phyloP scores from a whole-genome alignment of 2,888 invertebrate species.

The Dysmachus trigonus region DNA sequence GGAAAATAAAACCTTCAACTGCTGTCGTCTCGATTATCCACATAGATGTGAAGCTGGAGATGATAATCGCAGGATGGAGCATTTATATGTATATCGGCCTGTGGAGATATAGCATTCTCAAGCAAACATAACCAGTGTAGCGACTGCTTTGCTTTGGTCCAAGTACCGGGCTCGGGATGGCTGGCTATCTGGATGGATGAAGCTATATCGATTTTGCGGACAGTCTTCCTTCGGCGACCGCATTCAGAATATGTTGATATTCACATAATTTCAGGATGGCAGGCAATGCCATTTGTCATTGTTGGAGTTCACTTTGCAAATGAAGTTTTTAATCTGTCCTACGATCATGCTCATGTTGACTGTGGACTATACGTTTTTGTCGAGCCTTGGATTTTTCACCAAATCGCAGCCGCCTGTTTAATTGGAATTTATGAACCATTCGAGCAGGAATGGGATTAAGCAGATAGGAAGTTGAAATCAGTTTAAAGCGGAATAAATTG shows the following conservation, averaged over 20 bases:
- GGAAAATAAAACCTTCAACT: conserved; percentile 33
- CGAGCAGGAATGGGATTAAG: conserved; percentile 9
- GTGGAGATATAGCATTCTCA: neutral
- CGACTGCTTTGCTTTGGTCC: neutral
- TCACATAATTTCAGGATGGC: conserved; percentile 39
- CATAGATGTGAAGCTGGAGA: neutral
- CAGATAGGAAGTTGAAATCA: neutral
- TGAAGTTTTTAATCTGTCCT: conserved; percentile 47
- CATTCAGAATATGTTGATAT: conserved; percentile 36
- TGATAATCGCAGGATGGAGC: neutral
- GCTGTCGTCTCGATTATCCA: neutral
- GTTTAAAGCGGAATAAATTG: too few relatives aligned
- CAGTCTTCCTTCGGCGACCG: conserved; percentile 3
- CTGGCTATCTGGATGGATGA: neutral
- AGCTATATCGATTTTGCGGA: conserved; percentile 42
- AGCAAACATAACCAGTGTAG: neutral
- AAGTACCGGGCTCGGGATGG: neutral
- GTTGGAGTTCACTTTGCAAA: conserved; percentile 47
- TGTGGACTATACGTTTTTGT: neutral
- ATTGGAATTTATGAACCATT: conserved; percentile 47
- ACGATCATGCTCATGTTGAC: conserved; percentile 42
- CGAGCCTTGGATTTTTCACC: neutral
- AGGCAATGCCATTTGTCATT: conserved; percentile 48
- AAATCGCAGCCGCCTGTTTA: conserved; percentile 29
- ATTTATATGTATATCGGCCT: conserved; percentile 26